phyloP scores from a whole-genome alignment of 2,888 invertebrate genomes.

The Drosophila recens region DNA sequence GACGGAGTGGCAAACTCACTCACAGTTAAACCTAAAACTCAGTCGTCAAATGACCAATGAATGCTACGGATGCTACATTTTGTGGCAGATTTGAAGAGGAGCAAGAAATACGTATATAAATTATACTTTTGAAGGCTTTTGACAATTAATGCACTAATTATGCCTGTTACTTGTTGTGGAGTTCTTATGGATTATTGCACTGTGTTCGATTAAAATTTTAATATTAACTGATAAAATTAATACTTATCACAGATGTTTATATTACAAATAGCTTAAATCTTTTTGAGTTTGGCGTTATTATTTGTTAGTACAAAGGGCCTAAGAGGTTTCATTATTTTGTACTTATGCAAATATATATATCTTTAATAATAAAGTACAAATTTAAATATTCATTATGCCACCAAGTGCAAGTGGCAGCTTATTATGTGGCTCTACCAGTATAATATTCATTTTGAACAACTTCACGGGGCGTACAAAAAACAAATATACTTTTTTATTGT shows the following conservation, averaged over 20 bases:
- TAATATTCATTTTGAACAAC: conserved; percentile 19
- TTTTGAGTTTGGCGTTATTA: too few relatives aligned
- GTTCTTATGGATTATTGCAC: too few relatives aligned
- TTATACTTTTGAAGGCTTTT: too few relatives aligned
- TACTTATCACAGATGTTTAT: too few relatives aligned
- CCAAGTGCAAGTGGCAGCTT: conserved; percentile 1
- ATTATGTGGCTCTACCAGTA: conserved; percentile 1
- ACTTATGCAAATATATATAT: background rate
- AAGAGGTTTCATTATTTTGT: too few relatives aligned
- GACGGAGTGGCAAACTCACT: background rate
- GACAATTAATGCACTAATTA: too few relatives aligned
- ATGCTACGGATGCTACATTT: conserved; percentile 4
- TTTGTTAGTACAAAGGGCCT: too few relatives aligned
- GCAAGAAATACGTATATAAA: background rate
- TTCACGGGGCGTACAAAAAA: conserved; percentile 3
- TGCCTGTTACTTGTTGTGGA: too few relatives aligned
- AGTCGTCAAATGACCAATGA: conserved; percentile 31
- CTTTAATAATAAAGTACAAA: background rate
- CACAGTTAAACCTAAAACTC: background rate
- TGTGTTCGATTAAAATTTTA: too few relatives aligned
- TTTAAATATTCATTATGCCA: background rate
- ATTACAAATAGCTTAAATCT: too few relatives aligned
- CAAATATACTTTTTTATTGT: conserved; percentile 21
- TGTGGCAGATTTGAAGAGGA: background rate
- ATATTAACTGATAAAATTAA: too few relatives aligned